Percentiles rank a stretch among this genome's conserved stretches.
phyloP scores from a whole-genome alignment of 1,140 invertebrate species.

The Zophobas atratus region DNA sequence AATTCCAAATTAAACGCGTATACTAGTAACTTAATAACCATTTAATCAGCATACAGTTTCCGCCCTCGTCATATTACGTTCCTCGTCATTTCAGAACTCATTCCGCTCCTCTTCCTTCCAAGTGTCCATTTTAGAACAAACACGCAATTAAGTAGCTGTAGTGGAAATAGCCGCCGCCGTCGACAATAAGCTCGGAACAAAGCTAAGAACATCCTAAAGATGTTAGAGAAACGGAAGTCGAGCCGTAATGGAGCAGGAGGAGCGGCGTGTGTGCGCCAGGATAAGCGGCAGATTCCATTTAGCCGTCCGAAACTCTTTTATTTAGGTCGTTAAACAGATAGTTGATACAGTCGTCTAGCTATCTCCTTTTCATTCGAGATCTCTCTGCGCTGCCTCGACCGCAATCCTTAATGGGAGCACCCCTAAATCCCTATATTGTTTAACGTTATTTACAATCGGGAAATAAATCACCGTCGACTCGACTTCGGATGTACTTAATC shows the following conservation, averaged over 20 bases:
- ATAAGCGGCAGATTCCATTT: constrained; percentile 65
- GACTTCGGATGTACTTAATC: constrained; percentile 17
- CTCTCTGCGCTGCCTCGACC: constrained; percentile 11
- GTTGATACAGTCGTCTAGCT: constrained; percentile 51
- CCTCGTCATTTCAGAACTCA: too few relatives aligned
- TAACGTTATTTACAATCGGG: constrained; percentile 28
- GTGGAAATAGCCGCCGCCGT: constrained; percentile 26
- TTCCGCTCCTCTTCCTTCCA: background rate
- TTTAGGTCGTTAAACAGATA: constrained; percentile 65
- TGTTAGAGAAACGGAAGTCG: constrained; percentile 58
- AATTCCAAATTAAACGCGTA: too few relatives aligned
- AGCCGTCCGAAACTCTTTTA: constrained; percentile 65
- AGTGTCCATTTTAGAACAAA: constrained; percentile 30
- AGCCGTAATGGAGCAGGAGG: constrained; percentile 57
- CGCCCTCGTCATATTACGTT: too few relatives aligned
- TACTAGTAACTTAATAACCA: too few relatives aligned
- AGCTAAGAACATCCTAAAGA: constrained; percentile 59
- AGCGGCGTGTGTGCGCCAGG: constrained; percentile 51
- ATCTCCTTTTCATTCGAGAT: constrained; percentile 39
- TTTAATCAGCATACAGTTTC: too few relatives aligned
- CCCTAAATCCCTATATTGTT: constrained; percentile 35
- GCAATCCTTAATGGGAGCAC: constrained; percentile 36
- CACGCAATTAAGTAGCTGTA: constrained; percentile 20
- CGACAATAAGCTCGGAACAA: constrained; percentile 51
- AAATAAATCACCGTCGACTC: constrained; percentile 21